Conservation (phyloP, 2,797 vertebrate species). For the Aeoliscus strigatus region DNA sequence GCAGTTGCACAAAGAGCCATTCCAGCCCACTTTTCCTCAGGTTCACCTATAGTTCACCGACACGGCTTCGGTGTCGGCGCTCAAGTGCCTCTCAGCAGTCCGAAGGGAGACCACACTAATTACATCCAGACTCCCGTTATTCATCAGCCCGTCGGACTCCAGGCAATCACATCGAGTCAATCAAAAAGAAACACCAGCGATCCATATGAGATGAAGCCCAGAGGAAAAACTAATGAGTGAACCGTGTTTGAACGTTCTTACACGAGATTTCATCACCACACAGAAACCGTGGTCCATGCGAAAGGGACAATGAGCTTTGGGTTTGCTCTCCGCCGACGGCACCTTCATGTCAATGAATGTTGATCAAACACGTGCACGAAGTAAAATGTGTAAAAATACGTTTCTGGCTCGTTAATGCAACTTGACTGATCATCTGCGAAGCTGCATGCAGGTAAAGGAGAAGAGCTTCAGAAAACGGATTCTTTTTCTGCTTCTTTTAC, state of each 20-base stretch:
- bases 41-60: slow-evolving; percentile 12
- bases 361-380: slow-evolving; percentile 28
- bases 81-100: slow-evolving; percentile 23
- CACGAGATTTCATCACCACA: slow-evolving; percentile 45
- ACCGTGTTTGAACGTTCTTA: slow-evolving; percentile 33
- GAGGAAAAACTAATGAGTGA: slow-evolving; percentile 28
- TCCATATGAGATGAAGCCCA: slow-evolving; percentile 34
- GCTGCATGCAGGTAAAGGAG: too few species aligned
- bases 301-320: slow-evolving; percentile 19
- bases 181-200: slow-evolving; percentile 41
- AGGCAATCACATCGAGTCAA: slow-evolving; percentile 38
- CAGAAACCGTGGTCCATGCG: slow-evolving; percentile 18
- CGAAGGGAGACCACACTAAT: slow-evolving; percentile 27
- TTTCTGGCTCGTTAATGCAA: too few species aligned
- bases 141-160: slow-evolving; percentile 38
- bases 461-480: too few species aligned
- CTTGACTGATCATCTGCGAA: too few species aligned
- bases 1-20: background rate
- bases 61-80: slow-evolving; percentile 6
- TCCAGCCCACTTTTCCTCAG: background rate
- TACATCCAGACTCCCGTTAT: slow-evolving; percentile 32
- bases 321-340: slow-evolving; percentile 13
- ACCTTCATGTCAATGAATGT: slow-evolving; percentile 24
- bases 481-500: too few species aligned
- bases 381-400: too few species aligned